Base-by-base conservation (phyloP, 2,888 invertebrate genomes). In the Meiosimyza platycephala region DNA sequence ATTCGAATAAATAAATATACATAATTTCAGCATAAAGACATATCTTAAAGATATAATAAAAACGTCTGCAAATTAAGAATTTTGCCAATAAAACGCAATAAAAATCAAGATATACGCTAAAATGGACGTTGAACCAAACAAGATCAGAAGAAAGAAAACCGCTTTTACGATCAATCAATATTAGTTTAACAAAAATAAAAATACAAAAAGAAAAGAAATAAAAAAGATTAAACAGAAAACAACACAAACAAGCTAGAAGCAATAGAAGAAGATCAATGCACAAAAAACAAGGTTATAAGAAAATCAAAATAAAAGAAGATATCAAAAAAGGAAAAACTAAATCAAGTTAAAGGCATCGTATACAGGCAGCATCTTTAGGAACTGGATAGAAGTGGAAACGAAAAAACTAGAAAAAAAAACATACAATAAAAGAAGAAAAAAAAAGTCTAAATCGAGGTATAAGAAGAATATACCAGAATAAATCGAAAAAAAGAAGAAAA, bases 101-200 rank as follows among this genome's bases (percentile, higher is more conserved):
- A 55, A 55, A 55, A 55, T 55, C 55, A 55, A 55, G 55, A n/a
- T 12, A n/a, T 55, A 40, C 55, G 55, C 55, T 55, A 55, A 55
- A 54, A 55, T 16, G 55, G 55, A 22, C 18, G 16, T 15, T 55
- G 55, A 55, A 55, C 55, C n/a, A 55, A 22, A 15, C 55, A 55
- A 16, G 55, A 55, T 54, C 54, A 40, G n/a, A 55, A 55, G 55
- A 55, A 55, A 16, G 7, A 55, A 55, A 55, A n/a, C 55, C 55
- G 55, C 55, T 55, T 55, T 22, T 18, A 16, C 16, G 55, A 55
- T 55, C 55, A 16, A 55, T 55, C 55, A 55, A 54, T 18, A 55
- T 55, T 16, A 22, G 22, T 18, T 22, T n/a, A 11, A 22, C 4
- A 55, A 7, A 55, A n/a, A 16, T 22, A 55, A 4, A 55, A n/a